Percentiles rank a stretch among this genome's conserved stretches.
phyloP scores from a whole-genome alignment of 2,113 vertebrate species.

The Anoura caudifer region DNA sequence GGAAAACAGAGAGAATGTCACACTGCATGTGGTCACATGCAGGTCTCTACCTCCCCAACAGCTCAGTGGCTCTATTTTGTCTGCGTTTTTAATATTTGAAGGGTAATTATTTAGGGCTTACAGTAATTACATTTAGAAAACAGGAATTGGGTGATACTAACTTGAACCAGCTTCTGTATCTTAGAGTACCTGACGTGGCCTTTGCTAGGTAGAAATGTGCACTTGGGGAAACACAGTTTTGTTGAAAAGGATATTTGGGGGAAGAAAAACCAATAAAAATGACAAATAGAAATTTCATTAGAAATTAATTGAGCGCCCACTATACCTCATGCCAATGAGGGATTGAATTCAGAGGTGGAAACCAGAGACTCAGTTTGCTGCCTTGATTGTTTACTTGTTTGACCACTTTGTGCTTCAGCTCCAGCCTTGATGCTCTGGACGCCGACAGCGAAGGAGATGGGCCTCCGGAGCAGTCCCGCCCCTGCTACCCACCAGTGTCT shows the following conservation, averaged over 20 bases:
- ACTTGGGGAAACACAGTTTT: neutral
- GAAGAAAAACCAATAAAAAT: neutral
- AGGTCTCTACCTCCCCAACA: neutral
- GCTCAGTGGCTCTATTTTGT: neutral
- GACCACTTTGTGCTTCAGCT: constrained; percentile 75
- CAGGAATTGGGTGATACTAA: neutral
- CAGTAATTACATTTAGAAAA: neutral
- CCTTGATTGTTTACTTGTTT: neutral
- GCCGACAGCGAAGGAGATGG: constrained; percentile 85
- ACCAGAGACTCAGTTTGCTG: neutral
- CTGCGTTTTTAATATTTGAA: neutral
- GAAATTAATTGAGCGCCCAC: neutral
- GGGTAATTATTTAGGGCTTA: neutral
- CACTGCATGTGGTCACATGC: accelerated
- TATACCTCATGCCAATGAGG: neutral
- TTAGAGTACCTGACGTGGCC: neutral
- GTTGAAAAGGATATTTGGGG: neutral
- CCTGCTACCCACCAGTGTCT: constrained; percentile 63
- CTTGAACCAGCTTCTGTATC: neutral
- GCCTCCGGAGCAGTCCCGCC: constrained; percentile 28
- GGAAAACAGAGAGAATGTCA: too few relatives aligned
- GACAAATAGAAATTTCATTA: neutral
- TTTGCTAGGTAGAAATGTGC: neutral
- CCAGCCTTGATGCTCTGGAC: constrained; percentile 92
- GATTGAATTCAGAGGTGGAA: neutral